Base-by-base conservation (phyloP, 1,140 invertebrate species). In the Cotesia vestalis region DNA sequence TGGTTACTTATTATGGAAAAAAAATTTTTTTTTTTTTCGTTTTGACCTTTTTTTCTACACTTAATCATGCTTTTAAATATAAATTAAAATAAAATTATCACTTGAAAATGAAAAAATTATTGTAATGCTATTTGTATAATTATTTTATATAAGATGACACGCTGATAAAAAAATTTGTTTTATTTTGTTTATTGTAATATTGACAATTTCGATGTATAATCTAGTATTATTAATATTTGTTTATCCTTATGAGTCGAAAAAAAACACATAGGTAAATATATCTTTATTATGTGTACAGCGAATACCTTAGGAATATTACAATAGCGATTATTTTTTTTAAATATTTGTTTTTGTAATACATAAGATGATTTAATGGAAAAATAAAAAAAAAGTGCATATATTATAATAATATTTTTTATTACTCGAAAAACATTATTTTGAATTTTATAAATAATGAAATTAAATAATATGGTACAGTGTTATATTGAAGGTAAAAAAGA, bases 251-350 rank as follows among this genome's bases (percentile, higher is more conserved):
- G 4, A 63, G 14, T 35, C 5, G 27, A 61, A 61, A 61, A 61
- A 61, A 61, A 61, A 36, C 27, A 27, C 27, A 27, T 27, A 61
- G 35, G 12, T 60, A 12, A 34, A 17, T 35, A 20, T 61, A 51
- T 51, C 20, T 61, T 35, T 36, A 69, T 69, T 59, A 59, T 69
- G 35, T 69, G 34, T 69, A 38, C 57, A 69, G 67, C 67, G 6
- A 59, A 67, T 67, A 55, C 55, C 60, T 69, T 61, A 67, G 20
- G 34, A 68, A 35, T 68, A 51, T 55, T n/a, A 55, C 53, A 55
- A 55, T 55, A 14, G 53, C 53, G n/a, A 55, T 76, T 79, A 73
- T 80, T 78, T 74, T 78, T 64, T 64, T 64, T 55, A 55, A 66
- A 66, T 66, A 4, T 46, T 36, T 57, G 11, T 34, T 59, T 66